These are phyloP conservation scores for Agriotes lineatus DNA, from an alignment of 2,888 invertebrate genomes.

Conservation along the genomic window DNA sequence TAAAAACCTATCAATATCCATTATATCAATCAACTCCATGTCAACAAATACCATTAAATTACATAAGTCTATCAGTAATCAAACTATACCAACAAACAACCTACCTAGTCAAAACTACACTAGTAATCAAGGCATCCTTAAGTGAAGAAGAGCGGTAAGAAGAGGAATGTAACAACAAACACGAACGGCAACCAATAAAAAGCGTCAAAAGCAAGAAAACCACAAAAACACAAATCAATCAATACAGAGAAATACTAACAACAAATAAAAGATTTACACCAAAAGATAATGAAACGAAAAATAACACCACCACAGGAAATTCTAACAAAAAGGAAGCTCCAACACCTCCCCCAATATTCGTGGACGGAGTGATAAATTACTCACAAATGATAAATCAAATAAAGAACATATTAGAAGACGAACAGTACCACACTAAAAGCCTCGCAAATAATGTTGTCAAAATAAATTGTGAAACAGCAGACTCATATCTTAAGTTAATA, in stretches of 20 bases:
- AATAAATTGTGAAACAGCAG: slow-evolving; percentile 29
- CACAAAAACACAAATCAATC: slow-evolving; percentile 11
- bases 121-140: slow-evolving; percentile 13
- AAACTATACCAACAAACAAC: slow-evolving; percentile 14
- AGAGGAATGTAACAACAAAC: not conserved
- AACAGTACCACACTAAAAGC: slow-evolving; percentile 34
- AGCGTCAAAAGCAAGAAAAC: not conserved
- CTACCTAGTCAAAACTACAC: slow-evolving; percentile 1
- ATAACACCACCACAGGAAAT: slow-evolving; percentile 9
- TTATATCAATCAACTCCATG: not conserved
- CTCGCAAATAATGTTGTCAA: slow-evolving; percentile 37
- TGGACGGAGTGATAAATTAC: slow-evolving; percentile 38
- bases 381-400: slow-evolving; percentile 32
- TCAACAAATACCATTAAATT: not conserved
- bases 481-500: slow-evolving; percentile 35
- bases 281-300: slow-evolving; percentile 5
- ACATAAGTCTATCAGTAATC: not conserved
- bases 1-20: not conserved
- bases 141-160: not conserved
- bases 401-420: slow-evolving; percentile 20
- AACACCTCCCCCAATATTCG: slow-evolving; percentile 28
- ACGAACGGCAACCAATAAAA: too few species aligned
- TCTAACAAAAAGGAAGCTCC: slow-evolving; percentile 21
- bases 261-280: slow-evolving; percentile 15
- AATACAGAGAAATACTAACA: slow-evolving; percentile 4